phyloP scores from a whole-genome alignment of 2,113 vertebrate genomes.

The western clawed frog (Xenopus tropicalis) region UCB_Xtro_10.0 CM004450.2:67699501-67700000 shows the following conservation, averaged over 20 bases:
- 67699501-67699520: conserved; percentile 48
- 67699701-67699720: conserved; percentile 14
- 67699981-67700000: too few relatives aligned
- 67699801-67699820: background rate
- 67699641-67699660: conserved; percentile 45
- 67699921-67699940: too few relatives aligned
- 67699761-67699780: conserved; percentile 3
- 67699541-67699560: conserved; percentile 61
- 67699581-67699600: conserved; percentile 53
- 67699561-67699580: conserved; percentile 57
- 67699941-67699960: too few relatives aligned
- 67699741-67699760: background rate
- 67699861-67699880: too few relatives aligned
- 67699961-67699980: too few relatives aligned
- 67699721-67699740: conserved; percentile 28
- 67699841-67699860: too few relatives aligned
- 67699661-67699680: conserved; percentile 42
- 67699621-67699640: conserved; percentile 27
- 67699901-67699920: too few relatives aligned
- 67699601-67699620: conserved; percentile 38
- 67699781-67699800: background rate
- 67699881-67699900: too few relatives aligned
- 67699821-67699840: conserved; percentile 4
- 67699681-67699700: conserved; percentile 34
- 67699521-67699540: conserved; percentile 57